Base-by-base conservation (phyloP, 2,888 invertebrate genomes). In the Tromatobia lineatoria region DNA sequence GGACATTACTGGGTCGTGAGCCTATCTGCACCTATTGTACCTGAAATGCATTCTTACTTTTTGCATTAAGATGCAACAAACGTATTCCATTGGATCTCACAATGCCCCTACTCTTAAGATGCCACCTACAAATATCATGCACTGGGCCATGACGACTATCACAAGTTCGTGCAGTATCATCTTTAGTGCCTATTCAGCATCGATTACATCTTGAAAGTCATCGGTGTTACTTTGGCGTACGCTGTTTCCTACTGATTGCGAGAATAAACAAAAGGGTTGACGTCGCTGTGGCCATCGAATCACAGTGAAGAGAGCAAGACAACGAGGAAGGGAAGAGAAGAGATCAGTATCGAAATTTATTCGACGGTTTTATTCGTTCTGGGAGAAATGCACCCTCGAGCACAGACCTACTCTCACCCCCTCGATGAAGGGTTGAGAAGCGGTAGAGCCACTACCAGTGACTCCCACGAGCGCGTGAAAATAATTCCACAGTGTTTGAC, bases 281-380 rank as follows among this genome's bases (percentile, higher is more conserved):
- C 29, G 80, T 25, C 76, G 74, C 54, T 80, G 61, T 52, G 69
- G 57, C 57, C 45, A 52, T 45, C 61, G 45, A 29, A 66, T 18
- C 61, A 73, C 29, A 73, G 50, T 74, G 64, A 64, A 57, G 29
- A 59, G 57, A 77, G 61, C 73, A 78, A 70, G 67, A 70, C 34
- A 34, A 67, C 42, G 67, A 54, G 25, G 38, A 45, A 73, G 38
- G 79, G 67, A 79, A 34, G 79, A 66, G 77, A 77, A 86, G 86
- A 91, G 91, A 93, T 93, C 91, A 89, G 92, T 92, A 93, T 93
- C 91, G 90, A 92, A 90, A 92, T 93, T 93, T 92, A 92, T 93
- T 93, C 90, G 91, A 91, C 91, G 89, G 89, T 90, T 92, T 92
- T 91, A 93, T 92, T 93, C 66, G 82, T 66, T 76, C 64, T 34